These are phyloP conservation scores for Strigops habroptila DNA, from an alignment of 2,113 vertebrate species.

Conservation along the genomic window DNA sequence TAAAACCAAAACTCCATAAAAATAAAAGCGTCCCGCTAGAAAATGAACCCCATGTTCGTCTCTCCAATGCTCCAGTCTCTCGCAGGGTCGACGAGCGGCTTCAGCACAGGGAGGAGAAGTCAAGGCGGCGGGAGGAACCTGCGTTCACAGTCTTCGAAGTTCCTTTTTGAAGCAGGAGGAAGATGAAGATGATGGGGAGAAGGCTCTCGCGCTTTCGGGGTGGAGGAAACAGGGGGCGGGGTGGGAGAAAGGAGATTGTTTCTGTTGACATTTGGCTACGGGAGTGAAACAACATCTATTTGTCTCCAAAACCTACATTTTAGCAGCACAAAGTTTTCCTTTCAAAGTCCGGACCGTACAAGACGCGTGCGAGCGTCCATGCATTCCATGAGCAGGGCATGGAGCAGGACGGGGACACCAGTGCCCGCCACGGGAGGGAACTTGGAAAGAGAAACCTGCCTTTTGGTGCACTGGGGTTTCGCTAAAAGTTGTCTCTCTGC, in stretches of 20 bases:
- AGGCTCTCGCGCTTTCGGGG: slow-evolving; percentile 52
- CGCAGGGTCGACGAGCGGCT: slow-evolving; percentile 82
- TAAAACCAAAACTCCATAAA: slow-evolving; percentile 77
- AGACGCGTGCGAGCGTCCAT: slow-evolving; percentile 60
- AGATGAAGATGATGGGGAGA: slow-evolving; percentile 36
- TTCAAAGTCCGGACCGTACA: slow-evolving; percentile 82
- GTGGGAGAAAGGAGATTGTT: slow-evolving; percentile 71
- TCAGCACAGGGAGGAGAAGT: slow-evolving; percentile 79
- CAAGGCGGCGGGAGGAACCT: slow-evolving; percentile 77
- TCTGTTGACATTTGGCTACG: slow-evolving; percentile 87
- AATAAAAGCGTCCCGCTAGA: slow-evolving; percentile 84
- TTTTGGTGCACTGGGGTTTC: slow-evolving; percentile 81
- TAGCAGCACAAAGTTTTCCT: slow-evolving; percentile 88
- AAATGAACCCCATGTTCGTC: slow-evolving; percentile 71
- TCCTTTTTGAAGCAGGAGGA: slow-evolving; percentile 92
- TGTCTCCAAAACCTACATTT: slow-evolving; percentile 81
- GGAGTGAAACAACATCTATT: slow-evolving; percentile 85
- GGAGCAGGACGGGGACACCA: slow-evolving; percentile 15
- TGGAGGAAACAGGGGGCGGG: background rate
- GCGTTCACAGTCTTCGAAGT: slow-evolving; percentile 96
- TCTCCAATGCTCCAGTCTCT: slow-evolving; percentile 88
- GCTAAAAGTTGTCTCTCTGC: slow-evolving; percentile 88
- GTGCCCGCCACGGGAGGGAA: slow-evolving; percentile 80
- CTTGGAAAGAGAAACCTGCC: slow-evolving; percentile 80
- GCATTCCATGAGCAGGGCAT: slow-evolving; percentile 38